These are phyloP conservation scores for Alosa alosa DNA, from an alignment of 2,113 vertebrate genomes.

Conservation along the genomic window DNA sequence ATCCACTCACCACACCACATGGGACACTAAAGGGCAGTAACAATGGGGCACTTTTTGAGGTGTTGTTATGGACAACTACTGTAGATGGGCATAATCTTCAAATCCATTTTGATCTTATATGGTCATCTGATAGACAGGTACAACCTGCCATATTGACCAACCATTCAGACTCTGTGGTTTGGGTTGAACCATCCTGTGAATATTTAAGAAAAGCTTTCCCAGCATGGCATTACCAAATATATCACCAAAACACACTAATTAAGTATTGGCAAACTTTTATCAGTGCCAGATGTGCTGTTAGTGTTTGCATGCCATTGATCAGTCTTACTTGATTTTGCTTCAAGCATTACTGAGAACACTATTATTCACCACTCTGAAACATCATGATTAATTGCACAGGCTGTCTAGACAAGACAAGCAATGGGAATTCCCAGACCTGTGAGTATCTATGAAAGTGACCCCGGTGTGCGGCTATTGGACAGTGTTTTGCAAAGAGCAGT, in stretches of 20 bases:
- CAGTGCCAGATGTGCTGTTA: no score
- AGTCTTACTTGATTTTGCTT: not conserved
- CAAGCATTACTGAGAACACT: not conserved
- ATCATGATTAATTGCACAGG: not conserved
- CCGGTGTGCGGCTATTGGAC: not conserved
- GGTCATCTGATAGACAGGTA: not conserved
- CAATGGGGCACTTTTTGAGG: not conserved
- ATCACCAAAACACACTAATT: not conserved
- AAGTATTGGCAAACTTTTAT: no score
- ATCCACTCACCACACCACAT: not conserved
- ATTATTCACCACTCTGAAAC: not conserved
- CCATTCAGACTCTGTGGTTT: no score
- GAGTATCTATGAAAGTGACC: not conserved
- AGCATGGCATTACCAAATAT: not conserved
- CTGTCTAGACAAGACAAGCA: not conserved
- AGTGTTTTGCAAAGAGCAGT: not conserved
- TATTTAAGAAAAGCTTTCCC: conserved; percentile 41
- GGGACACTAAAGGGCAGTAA: no score
- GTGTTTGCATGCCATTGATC: no score
- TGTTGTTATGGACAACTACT: no score
- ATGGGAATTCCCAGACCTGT: not conserved
- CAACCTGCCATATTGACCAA: not conserved
- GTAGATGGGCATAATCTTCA: not conserved
- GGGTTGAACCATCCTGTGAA: no score
- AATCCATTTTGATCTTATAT: not conserved